Percentiles rank a stretch among this genome's conserved stretches.
Evolutionary conservation across 2,797 vertebrate genomes (phyloP).

Genomic region (Platalea minor): DNA sequence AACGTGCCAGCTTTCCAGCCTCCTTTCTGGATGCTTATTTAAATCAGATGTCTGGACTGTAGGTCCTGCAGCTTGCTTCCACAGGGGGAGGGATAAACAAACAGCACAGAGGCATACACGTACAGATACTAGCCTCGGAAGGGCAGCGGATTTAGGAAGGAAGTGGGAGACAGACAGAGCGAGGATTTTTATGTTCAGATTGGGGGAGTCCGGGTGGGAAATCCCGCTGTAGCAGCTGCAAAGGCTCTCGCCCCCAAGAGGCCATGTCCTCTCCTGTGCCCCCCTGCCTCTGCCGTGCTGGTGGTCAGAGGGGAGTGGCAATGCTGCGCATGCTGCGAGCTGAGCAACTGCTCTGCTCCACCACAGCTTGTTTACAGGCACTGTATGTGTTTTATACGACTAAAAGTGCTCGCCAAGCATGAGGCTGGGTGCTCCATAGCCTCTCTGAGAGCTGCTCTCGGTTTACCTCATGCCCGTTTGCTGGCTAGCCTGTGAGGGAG

Average conservation of each 20-base stretch:
- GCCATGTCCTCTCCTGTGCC: fast-evolving
- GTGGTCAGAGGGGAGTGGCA: background rate
- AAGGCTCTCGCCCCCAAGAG: fast-evolving
- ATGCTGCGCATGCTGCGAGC: background rate
- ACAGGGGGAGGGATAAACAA: background rate
- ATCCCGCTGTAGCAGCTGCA: background rate
- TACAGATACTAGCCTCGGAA: fast-evolving
- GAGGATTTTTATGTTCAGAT: background rate
- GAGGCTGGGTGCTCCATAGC: background rate
- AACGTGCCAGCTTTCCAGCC: background rate
- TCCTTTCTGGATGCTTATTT: background rate
- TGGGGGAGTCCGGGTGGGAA: fast-evolving
- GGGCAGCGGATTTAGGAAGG: background rate
- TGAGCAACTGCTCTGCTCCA: background rate
- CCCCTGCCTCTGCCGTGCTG: fast-evolving
- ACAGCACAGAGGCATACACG: fast-evolving
- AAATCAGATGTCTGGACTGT: background rate
- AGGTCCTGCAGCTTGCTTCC: background rate
- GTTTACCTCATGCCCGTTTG: fast-evolving
- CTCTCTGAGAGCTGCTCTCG: background rate
- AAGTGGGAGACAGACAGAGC: background rate
- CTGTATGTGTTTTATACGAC: fast-evolving
- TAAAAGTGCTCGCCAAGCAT: fast-evolving
- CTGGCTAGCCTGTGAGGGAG: background rate
- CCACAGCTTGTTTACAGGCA: background rate